A percentile compares a stretch with the other conserved stretches of the same genome.
These are phyloP conservation scores for Carassius auratus DNA, from an alignment of 2,113 vertebrate genomes.

Conservation along the genomic window DNA sequence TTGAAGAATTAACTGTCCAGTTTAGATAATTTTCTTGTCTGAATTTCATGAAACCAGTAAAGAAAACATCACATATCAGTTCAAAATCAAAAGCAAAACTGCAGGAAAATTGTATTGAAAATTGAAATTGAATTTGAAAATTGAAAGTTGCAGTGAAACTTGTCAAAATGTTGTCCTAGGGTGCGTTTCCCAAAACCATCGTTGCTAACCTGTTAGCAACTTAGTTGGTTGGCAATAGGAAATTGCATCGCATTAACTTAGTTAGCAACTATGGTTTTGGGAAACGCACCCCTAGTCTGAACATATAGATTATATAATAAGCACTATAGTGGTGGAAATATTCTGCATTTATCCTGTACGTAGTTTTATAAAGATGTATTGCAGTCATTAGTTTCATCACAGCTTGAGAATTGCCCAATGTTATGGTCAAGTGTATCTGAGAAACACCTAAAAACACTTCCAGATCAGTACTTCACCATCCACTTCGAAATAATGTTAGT, in stretches of 20 bases:
- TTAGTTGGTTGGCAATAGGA: no score
- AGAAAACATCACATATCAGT: neutral
- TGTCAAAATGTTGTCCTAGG: no score
- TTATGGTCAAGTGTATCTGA: neutral
- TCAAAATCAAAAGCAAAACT: neutral
- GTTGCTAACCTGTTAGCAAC: no score
- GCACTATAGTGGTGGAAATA: neutral
- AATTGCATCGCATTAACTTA: no score
- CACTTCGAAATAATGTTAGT: neutral
- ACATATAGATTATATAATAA: no score
- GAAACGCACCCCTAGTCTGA: no score
- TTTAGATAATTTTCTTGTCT: neutral
- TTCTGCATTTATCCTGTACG: neutral
- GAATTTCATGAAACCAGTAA: neutral
- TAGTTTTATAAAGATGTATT: neutral
- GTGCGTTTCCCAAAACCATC: no score
- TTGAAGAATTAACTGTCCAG: neutral
- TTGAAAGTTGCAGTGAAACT: no score
- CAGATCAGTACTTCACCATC: neutral
- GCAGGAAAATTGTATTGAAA: no score
- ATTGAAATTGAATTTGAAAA: no score
- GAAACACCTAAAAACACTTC: neutral
- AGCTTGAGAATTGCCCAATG: neutral
- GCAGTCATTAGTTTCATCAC: neutral
- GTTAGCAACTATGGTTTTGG: no score